Evolutionary conservation across 1,140 invertebrate genomes (phyloP).

Genomic region (Drosophila watanabei): DNA sequence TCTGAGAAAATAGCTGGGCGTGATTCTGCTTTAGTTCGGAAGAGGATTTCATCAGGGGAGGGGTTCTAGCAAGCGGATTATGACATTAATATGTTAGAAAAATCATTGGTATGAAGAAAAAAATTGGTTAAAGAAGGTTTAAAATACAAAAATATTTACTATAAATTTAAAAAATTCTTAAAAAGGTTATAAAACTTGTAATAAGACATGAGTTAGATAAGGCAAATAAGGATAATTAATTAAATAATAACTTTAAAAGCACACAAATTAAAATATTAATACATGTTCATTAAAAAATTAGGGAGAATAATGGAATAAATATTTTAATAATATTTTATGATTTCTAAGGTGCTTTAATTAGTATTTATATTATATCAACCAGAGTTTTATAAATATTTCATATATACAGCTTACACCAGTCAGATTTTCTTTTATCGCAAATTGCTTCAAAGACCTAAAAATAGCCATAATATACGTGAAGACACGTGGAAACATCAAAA

Average conservation of each 20-base stretch:
- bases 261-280: no score
- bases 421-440: not conserved
- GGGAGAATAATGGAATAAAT: no score
- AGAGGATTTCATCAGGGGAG: no score
- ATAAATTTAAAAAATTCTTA: not conserved
- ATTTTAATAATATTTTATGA: not conserved
- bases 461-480: not conserved
- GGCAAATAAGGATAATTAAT: no score
- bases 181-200: not conserved
- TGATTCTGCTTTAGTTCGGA: not conserved
- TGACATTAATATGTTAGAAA: not conserved
- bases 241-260: no score
- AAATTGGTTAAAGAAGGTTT: not conserved
- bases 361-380: no score
- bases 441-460: not conserved
- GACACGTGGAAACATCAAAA: slow-evolving; percentile 6
- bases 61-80: not conserved
- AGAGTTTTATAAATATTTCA: not conserved
- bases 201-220: not conserved
- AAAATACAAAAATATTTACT: not conserved
- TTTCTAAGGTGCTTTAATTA: not conserved
- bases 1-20: not conserved
- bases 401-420: not conserved
- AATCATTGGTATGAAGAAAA: not conserved
- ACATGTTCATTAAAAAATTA: no score